Base-by-base conservation (phyloP, 2,113 vertebrate genomes). In the Trematomus loennbergii region DNA sequence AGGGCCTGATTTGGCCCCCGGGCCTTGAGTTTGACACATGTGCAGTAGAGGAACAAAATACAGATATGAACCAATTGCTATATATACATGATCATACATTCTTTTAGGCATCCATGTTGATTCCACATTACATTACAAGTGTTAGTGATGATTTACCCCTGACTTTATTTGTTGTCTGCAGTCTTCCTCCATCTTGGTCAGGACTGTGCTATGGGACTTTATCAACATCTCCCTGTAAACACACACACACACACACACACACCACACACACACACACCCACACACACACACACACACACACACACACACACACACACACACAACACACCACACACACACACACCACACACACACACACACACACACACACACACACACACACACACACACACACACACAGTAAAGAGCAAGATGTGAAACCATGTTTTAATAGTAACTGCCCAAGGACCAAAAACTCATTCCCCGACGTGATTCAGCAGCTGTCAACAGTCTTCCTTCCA, bases 101-200 rank as follows among this genome's bases (percentile, higher is more conserved):
- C 3, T 40, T 40, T 40, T 40, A 40, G 36, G 36, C 36, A 5
- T 40, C 36, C 36, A 40, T 40, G 36, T 40, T 40, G 36, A 40
- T 40, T 40, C 4, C 5, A 40, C 36, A 40, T 40, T 29, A 29
- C 29, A 29, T 29, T 29, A 29, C 29, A 50, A 45, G 15, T 52
- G 49, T 22, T 53, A 7, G 0, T 52, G n/a, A 49, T 60, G 1
- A 54, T 20, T 65, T 94, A 98, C 97, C 96, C 97, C 94, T 79
- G 92, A 91, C 83, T 89, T 36, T 81, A 95, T 87, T 84, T 95
- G 95, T 85, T 94, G 93, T 70, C 87, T 92, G 65, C 94, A 91
- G 0, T 90, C 88, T 79, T 96, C 93, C 86, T 97, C 95, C 89
- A 97, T 93, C 88, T 95, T 93, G 84, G 94, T 90, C 1, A 94